Evolutionary conservation across 2,888 invertebrate genomes (phyloP).

Genomic region (Strigamia transsilvanica): DNA sequence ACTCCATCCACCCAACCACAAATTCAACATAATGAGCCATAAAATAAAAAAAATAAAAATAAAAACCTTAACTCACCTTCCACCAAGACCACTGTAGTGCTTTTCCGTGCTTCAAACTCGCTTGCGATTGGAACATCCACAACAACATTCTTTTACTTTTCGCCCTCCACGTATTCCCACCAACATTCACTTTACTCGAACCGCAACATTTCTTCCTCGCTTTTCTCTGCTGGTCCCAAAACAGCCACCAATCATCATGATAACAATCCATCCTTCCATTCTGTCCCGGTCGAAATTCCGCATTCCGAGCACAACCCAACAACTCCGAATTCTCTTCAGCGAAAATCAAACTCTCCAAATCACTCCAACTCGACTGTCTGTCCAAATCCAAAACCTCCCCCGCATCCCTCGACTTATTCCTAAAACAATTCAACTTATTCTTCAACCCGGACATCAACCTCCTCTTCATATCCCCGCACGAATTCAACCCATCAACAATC

Average conservation of each 20-base stretch:
- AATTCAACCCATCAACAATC: background rate
- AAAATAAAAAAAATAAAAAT: background rate
- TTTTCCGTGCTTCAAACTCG: constrained; percentile 54
- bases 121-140: constrained; percentile 59
- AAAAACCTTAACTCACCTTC: constrained; percentile 58
- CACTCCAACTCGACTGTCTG: constrained; percentile 58
- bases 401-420: background rate
- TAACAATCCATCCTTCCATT: constrained; percentile 59
- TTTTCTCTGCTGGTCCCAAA: constrained; percentile 59
- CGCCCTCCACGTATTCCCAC: constrained; percentile 56
- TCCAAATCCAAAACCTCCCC: background rate
- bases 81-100: constrained; percentile 58
- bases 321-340: constrained; percentile 57
- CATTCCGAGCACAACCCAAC: background rate
- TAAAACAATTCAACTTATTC: constrained; percentile 18
- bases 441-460: constrained; percentile 24
- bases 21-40: background rate
- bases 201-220: constrained; percentile 55
- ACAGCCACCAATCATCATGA: constrained; percentile 58
- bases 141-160: constrained; percentile 60
- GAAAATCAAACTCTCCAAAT: constrained; percentile 59
- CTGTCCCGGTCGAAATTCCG: background rate
- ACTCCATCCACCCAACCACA: background rate
- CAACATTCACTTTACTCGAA: background rate
- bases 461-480: background rate